Evolutionary conservation across 1,140 invertebrate species (phyloP), one percentile per base, ranked within the genome.

Genomic region (Lepidurus arcticus): DNA sequence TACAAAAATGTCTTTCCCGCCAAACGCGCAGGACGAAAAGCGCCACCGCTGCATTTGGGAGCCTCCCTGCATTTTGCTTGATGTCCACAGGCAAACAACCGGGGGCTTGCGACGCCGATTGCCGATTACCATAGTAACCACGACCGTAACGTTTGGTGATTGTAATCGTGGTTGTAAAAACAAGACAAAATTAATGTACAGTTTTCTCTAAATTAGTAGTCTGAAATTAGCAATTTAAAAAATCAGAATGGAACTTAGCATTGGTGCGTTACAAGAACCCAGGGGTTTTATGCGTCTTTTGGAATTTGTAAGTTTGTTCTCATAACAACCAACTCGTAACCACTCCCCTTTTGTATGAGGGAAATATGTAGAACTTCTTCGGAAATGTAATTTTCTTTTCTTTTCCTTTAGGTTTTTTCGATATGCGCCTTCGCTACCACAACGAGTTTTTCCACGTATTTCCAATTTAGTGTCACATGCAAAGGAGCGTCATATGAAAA

Each of bases 351-450:
- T 77, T 53, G 24, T 73, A 76, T 47, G 16, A 42, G 21, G 80
- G 43, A 47, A 80, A 45, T 45, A 34, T 34, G 4, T 34, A 34
- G 34, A 34, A 34, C 34, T 34, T 34, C 2, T 34, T 34, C 34
- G 1, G 3, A 34, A 34, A 34, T 34, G 34, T 34, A 34, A 34
- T 34, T 3, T 34, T 34, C 34, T 34, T 34, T 34, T 34, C 34
- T 34, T 34, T 34, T 4, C 34, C 34, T 80, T 73, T 80, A 86
- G 85, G 80, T 90, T 43, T 90, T 90, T 83, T 84, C 88, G 21
- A 89, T 90, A 76, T 86, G 87, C 82, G 88, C 88, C 26, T 90
- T 90, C 84, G 86, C 88, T 47, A 88, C 88, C 16, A 88, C 87
- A 42, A 83, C 85, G 24, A 86, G 85, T 75, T 90, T 86, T 82